phyloP scores from a whole-genome alignment of 1,140 invertebrate genomes.

The Chlorops oryzae region DNA sequence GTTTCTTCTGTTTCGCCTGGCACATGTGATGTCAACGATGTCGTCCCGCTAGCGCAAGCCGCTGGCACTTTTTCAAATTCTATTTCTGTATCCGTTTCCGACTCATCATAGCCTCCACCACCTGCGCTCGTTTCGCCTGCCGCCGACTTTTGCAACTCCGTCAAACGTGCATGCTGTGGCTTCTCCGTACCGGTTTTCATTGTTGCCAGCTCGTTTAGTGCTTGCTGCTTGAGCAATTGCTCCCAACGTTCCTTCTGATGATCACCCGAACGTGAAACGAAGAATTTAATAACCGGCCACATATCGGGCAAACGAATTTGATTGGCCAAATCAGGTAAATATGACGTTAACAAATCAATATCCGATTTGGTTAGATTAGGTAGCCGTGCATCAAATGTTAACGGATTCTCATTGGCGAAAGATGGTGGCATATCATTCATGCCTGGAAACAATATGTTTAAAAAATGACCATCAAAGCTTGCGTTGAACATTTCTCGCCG shows the following conservation, averaged over 20 bases:
- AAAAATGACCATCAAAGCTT: conserved; percentile 79
- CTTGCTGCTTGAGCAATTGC: conserved; percentile 12
- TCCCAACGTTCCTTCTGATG: conserved; percentile 14
- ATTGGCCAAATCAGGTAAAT: conserved; percentile 58
- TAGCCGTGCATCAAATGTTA: conserved; percentile 65
- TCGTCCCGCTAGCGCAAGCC: conserved; percentile 52
- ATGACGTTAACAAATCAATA: conserved; percentile 58
- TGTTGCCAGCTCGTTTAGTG: neutral
- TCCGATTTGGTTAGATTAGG: conserved; percentile 65
- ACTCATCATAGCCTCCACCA: conserved; percentile 56
- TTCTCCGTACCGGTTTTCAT: conserved; percentile 1
- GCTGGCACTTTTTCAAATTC: conserved; percentile 68
- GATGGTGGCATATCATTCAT: conserved; percentile 77
- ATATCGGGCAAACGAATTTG: conserved; percentile 55
- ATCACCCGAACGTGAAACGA: conserved; percentile 49
- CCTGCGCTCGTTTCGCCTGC: neutral
- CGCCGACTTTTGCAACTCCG: conserved; percentile 19
- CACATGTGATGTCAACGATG: conserved; percentile 35
- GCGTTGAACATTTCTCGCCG: conserved; percentile 65
- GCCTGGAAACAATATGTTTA: conserved; percentile 79
- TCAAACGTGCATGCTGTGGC: conserved; percentile 18
- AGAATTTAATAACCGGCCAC: conserved; percentile 64
- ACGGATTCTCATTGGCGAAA: conserved; percentile 74
- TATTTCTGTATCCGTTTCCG: conserved; percentile 69
- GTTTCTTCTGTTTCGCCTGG: conserved; percentile 27